Conservation (phyloP, 2,888 invertebrate species). For the Mantis religiosa region DNA sequence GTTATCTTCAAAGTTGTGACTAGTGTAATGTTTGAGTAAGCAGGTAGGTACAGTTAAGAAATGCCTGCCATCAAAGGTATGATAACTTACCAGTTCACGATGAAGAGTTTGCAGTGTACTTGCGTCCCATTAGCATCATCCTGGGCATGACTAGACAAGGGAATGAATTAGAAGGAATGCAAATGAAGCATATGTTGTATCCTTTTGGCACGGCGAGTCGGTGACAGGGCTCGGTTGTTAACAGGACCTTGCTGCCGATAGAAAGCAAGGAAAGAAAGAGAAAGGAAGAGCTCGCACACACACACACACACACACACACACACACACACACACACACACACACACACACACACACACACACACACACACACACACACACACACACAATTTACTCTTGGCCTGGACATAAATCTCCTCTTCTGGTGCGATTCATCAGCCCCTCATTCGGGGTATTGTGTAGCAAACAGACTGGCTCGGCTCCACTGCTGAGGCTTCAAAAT, state of each 20-base stretch:
- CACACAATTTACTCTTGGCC: conserved; percentile 47
- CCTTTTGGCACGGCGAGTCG: background rate
- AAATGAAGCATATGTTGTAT: background rate
- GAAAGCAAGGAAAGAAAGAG: conserved; percentile 26
- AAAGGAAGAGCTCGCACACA: conserved; percentile 31
- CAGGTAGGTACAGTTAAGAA: no score
- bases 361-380: conserved; percentile 44
- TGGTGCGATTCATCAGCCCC: conserved; percentile 49
- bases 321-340: conserved; percentile 48
- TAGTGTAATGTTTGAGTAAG: no score
- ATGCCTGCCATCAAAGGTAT: no score
- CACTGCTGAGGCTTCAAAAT: conserved; percentile 33
- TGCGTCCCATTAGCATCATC: background rate
- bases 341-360: conserved; percentile 39
- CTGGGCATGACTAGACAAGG: background rate
- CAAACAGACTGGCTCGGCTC: conserved; percentile 22
- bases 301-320: conserved; percentile 47
- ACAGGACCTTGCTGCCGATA: conserved; percentile 22
- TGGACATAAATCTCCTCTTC: conserved; percentile 49
- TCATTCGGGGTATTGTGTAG: conserved; percentile 27
- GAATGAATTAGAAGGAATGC: background rate
- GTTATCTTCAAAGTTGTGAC: no score
- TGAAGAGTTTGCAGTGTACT: background rate
- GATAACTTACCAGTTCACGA: background rate
- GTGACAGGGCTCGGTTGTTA: background rate